Base-by-base conservation (phyloP, 2,113 vertebrate genomes). In the Mormyrus lacerda region DNA sequence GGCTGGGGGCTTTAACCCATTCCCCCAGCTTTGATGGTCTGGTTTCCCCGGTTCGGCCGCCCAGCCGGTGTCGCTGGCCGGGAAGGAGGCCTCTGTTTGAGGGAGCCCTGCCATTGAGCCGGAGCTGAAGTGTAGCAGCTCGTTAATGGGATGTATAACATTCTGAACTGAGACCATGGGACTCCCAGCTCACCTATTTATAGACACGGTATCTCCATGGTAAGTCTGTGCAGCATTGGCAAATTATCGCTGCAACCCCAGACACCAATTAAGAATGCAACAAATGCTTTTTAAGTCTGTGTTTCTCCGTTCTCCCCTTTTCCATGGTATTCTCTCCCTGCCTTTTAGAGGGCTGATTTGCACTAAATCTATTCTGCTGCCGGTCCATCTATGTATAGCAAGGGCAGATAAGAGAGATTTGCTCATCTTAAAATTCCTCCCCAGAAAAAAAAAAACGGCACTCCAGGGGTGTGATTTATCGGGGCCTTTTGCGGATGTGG, bases 191-290 rank as follows among this genome's bases (percentile, higher is more conserved):
- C 92, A n/a, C 94, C 95, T 96, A 96, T 96, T 95, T 95, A 95
- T 96, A 96, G 95, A 92, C 1, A 0, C 89, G 90, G 93, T 95
- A 95, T 96, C 95, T 95, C 95, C 95, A 95, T 96, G 95, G 94
- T 93, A 84, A 94, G 94, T 95, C 95, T 91, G 91, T 44, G 89
- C 91, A 93, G 94, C 93, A 93, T 93, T 92, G 93, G 93, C 94
- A 95, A 96, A 96, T 96, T 95, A 94, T 95, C 95, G 94, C 93
- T 93, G 88, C 90, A 91, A 93, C 95, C 95, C 95, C 92, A 95
- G 95, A 95, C 94, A 93, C 95, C 95, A 96, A 96, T 96, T 96
- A 96, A 95, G 94, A 96, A 93, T 92, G 95, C 95, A 96, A 95
- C 94, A 95, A 96, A 96, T 93, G 95, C 94, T 92, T 95, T 87